Base-by-base conservation (phyloP, 2,113 vertebrate genomes). In the Epinephelus lanceolatus region DNA sequence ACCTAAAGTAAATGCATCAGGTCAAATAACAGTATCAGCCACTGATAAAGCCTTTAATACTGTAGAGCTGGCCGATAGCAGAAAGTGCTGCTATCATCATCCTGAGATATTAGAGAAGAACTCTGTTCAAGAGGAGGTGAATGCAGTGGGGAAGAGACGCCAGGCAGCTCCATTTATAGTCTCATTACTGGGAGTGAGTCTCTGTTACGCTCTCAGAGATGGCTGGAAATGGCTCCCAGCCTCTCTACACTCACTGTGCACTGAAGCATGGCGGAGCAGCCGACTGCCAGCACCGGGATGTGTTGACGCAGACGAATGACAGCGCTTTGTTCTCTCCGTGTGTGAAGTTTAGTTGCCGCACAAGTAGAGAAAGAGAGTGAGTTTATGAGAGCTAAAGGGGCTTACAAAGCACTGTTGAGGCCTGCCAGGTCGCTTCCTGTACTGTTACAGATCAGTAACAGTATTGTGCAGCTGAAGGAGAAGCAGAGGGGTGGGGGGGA, bases 181-280 rank as follows among this genome's bases (percentile, higher is more conserved):
- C 87, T 90, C 81, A 90, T 88, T 91, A 88, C 72, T 53, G 70
- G 37, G 57, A 81, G 65, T 37, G 86, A 60, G 63, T 86, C 83
- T 37, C 71, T 77, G 81, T 49, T 67, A 55, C 23, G 18, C 72
- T 81, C 61, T 65, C 40, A 37, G 56, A 87, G 63, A 86, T 37
- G 84, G 59, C 65, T 87, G 74, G 61, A 84, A 91, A 87, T 77
- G 81, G 67, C 74, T 85, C 68, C 23, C 75, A 45, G 70, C 49
- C 23, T 76, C 74, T 73, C n/a, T n/a, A 17, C 70, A 57, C 72
- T 85, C 80, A 76, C 62, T 71, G 81, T 62, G 79, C 79, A 66
- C 62, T 55, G 77, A 63, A 72, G 81, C 86, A n/a, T 5, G 6
- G 56, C 51, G 7, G 59, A 53, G 61, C 45, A 27, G 65, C 63